Evolutionary conservation across 2,888 invertebrate species (phyloP).

Genomic region (Pterostichus madidus): DNA sequence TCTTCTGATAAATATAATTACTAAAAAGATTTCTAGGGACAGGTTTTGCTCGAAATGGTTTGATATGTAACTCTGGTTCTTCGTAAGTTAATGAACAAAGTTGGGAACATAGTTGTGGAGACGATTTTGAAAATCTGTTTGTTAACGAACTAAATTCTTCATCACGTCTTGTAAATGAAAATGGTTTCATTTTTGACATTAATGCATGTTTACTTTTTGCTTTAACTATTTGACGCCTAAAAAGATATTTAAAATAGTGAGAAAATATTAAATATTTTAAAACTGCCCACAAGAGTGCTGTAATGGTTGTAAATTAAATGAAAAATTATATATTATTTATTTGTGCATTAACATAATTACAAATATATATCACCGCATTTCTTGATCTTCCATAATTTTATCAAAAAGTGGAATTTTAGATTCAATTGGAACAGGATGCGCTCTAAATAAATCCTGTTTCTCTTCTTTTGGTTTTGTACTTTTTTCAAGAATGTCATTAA

Average conservation of each 20-base stretch:
- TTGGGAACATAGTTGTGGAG: constrained; percentile 74
- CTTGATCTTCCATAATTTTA: constrained; percentile 85
- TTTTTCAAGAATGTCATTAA: constrained; percentile 78
- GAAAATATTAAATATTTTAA: not conserved
- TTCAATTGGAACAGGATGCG: constrained; percentile 84
- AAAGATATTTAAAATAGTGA: constrained; percentile 68
- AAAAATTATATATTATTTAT: not conserved
- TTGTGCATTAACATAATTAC: constrained; percentile 5
- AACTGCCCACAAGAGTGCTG: not conserved
- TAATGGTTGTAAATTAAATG: not conserved
- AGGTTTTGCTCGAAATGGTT: constrained; percentile 83
- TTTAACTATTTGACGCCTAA: constrained; percentile 80
- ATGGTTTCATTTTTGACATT: constrained; percentile 83
- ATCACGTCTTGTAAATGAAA: constrained; percentile 82
- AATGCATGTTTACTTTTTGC: constrained; percentile 82
- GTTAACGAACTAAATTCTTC: constrained; percentile 78
- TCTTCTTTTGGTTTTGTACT: constrained; percentile 75
- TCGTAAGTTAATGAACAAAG: constrained; percentile 68
- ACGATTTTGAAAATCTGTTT: constrained; percentile 74
- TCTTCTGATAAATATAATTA: constrained; percentile 85
- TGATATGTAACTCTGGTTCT: constrained; percentile 77
- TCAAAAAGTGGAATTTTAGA: constrained; percentile 86
- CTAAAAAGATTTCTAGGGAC: constrained; percentile 86
- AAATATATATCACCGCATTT: constrained; percentile 80
- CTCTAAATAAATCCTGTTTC: constrained; percentile 79